A percentile compares a stretch with the other conserved stretches of the same genome.
Evolutionary conservation across 2,113 vertebrate species (phyloP).

Genomic region (Cygnus buccinator): DNA sequence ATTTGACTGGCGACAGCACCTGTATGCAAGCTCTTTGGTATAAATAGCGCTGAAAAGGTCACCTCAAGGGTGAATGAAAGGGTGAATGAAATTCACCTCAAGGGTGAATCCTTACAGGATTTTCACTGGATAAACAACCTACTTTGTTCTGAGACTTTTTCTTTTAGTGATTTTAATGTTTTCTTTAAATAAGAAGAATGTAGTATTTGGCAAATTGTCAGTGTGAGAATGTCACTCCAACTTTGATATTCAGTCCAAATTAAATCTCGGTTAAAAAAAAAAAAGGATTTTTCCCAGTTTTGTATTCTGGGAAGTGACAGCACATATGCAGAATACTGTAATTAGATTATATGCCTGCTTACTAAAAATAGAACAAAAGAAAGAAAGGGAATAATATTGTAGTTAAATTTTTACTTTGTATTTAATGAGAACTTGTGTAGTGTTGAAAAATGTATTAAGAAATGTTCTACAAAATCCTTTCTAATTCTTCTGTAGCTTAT

Average conservation of each 20-base stretch:
- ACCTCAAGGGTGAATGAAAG: constrained; percentile 75
- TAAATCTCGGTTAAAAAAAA: not conserved
- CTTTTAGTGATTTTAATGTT: not conserved
- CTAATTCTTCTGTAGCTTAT: not conserved
- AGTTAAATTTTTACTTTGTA: not conserved
- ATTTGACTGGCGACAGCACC: constrained; percentile 82
- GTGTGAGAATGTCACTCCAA: not conserved
- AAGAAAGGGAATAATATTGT: not conserved
- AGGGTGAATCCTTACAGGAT: constrained; percentile 62
- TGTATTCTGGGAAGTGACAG: not conserved
- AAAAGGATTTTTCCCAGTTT: not conserved
- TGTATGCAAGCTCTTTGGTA: constrained; percentile 78
- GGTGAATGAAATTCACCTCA: constrained; percentile 54
- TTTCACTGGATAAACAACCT: not conserved
- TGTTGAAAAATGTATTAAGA: not conserved
- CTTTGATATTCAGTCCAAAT: not conserved
- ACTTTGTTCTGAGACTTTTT: not conserved
- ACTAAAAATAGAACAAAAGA: not conserved
- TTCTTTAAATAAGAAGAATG: not conserved
- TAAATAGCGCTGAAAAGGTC: constrained; percentile 75
- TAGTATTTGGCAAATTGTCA: not conserved
- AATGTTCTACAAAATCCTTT: not conserved
- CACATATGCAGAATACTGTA: not conserved
- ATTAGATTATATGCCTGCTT: not conserved
- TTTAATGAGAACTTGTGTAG: not conserved